These are phyloP conservation scores for Engraulis encrasicolus DNA, from an alignment of 2,113 vertebrate species.

Conservation along the genomic window DNA sequence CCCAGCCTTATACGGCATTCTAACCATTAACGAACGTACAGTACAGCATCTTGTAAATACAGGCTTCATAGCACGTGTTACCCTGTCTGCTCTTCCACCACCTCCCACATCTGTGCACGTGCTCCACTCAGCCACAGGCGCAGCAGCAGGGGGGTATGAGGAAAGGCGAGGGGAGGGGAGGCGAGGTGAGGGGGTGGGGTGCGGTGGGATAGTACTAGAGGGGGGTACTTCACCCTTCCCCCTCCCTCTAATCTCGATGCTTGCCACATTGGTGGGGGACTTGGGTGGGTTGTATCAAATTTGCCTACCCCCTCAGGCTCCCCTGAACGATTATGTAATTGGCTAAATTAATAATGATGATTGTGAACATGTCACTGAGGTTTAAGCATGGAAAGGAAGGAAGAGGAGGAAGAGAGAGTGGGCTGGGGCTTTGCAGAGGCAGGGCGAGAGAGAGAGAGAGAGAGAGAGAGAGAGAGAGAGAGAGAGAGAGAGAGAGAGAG, in stretches of 20 bases:
- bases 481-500: neutral
- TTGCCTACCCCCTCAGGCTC: slow-evolving; percentile 74
- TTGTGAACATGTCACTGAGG: neutral
- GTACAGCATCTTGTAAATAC: too few relatives aligned
- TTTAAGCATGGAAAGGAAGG: neutral
- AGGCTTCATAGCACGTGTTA: too few relatives aligned
- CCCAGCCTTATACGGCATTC: too few relatives aligned
- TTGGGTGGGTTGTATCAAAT: slow-evolving; percentile 63
- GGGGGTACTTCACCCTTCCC: too few relatives aligned
- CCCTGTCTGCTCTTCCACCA: too few relatives aligned
- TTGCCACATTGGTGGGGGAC: slow-evolving; percentile 54
- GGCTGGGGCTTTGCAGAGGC: too few relatives aligned
- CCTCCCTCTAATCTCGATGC: slow-evolving; percentile 66
- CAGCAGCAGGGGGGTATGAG: slow-evolving; percentile 35
- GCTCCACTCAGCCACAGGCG: neutral
- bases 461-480: neutral
- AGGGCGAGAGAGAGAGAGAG: neutral
- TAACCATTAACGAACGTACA: too few relatives aligned
- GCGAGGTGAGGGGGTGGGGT: slow-evolving; percentile 51
- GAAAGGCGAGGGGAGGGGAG: slow-evolving; percentile 39
- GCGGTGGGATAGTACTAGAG: too few relatives aligned
- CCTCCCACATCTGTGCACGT: neutral
- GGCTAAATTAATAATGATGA: slow-evolving; percentile 77
- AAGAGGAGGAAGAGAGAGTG: neutral
- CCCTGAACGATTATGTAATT: slow-evolving; percentile 76